These are phyloP conservation scores for Diplolepis rosae DNA, from an alignment of 2,888 invertebrate genomes.

Conservation along the genomic window DNA sequence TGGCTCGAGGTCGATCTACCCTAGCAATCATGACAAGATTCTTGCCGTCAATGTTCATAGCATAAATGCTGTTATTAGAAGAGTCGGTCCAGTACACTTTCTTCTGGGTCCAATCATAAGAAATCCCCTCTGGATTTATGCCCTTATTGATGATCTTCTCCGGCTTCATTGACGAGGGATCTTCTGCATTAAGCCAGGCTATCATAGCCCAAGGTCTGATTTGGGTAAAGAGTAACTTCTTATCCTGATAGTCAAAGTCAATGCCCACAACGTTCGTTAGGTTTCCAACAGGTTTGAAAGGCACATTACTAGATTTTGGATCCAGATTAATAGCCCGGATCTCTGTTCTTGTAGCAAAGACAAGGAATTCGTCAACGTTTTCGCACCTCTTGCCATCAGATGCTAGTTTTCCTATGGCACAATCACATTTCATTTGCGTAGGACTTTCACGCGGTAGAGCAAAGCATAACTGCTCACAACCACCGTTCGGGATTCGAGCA, in stretches of 20 bases:
- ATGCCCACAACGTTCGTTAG: slow-evolving; percentile 95
- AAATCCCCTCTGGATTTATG: slow-evolving; percentile 94
- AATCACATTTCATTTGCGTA: slow-evolving; percentile 87
- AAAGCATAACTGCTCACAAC: slow-evolving; percentile 97
- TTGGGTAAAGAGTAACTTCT: slow-evolving; percentile 92
- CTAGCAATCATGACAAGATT: slow-evolving; percentile 93
- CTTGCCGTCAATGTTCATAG: slow-evolving; percentile 92
- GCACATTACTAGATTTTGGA: slow-evolving; percentile 85
- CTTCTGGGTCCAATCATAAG: slow-evolving; percentile 98
- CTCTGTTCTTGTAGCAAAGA: slow-evolving; percentile 95
- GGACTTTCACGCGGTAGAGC: slow-evolving; percentile 84
- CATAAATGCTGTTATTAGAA: slow-evolving; percentile 93
- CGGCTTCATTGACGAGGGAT: slow-evolving; percentile 79
- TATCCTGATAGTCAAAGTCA: slow-evolving; percentile 94
- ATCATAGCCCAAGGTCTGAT: slow-evolving; percentile 93
- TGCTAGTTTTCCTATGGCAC: slow-evolving; percentile 89
- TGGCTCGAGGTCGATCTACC: slow-evolving; percentile 94
- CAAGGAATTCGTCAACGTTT: slow-evolving; percentile 89
- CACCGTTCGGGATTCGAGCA: slow-evolving; percentile 83
- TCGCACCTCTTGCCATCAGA: slow-evolving; percentile 84
- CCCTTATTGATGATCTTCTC: slow-evolving; percentile 84
- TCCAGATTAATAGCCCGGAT: slow-evolving; percentile 90
- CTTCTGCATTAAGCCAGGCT: slow-evolving; percentile 85
- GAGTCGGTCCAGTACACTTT: slow-evolving; percentile 99
- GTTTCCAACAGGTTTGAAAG: slow-evolving; percentile 89